Conservation (phyloP, 2,888 invertebrate species). For the Camponotus fellah region DNA sequence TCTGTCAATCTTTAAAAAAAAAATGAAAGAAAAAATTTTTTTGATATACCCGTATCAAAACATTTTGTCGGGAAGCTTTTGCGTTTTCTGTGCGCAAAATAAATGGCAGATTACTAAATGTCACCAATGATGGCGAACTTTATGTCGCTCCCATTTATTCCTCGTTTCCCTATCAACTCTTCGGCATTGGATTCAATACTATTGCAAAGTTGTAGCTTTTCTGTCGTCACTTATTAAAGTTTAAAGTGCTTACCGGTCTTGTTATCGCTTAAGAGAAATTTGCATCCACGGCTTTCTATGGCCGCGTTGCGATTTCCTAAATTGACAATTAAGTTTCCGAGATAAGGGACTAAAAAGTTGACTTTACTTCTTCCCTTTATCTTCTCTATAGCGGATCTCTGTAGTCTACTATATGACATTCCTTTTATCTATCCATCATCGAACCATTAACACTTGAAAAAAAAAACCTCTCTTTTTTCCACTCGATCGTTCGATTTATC, state of each 20-base stretch:
- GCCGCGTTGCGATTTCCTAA: background rate
- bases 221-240: background rate
- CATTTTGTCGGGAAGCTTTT: background rate
- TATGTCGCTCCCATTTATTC: conserved; percentile 52
- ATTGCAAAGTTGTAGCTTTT: background rate
- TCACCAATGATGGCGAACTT: conserved; percentile 32
- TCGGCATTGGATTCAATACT: conserved; percentile 26
- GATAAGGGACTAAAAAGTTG: background rate
- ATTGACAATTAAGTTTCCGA: background rate
- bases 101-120: conserved; percentile 55
- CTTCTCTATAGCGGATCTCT: background rate
- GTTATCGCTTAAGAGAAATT: conserved; percentile 50
- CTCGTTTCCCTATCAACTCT: conserved; percentile 21
- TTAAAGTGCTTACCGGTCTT: conserved; percentile 52
- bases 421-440: background rate
- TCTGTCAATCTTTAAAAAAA: background rate
- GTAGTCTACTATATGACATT: background rate
- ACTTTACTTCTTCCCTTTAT: background rate
- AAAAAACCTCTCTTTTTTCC: background rate
- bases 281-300: conserved; percentile 31
- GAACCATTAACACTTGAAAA: background rate
- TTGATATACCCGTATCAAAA: background rate
- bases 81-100: background rate
- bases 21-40: too few relatives aligned
- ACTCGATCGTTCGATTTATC: background rate